Conservation (phyloP, 53 echinoderm and acorn worm genomes). For the Patiria pectinifera region DNA sequence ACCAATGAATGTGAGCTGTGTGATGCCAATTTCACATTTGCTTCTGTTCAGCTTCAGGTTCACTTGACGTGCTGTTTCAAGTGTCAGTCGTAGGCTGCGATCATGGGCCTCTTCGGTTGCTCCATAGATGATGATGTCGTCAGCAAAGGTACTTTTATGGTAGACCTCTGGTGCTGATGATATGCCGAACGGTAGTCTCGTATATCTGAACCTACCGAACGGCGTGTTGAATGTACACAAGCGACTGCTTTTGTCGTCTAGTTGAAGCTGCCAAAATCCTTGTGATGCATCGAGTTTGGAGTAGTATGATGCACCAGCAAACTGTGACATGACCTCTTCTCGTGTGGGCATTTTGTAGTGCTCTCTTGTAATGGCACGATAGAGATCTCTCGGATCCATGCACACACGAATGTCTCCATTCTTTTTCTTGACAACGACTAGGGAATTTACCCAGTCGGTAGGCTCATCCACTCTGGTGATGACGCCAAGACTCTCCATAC, state of each 20-base stretch:
- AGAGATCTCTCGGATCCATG: slow-evolving; percentile 57
- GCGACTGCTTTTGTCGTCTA: slow-evolving; percentile 39
- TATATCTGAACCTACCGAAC: slow-evolving; percentile 51
- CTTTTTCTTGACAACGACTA: slow-evolving; percentile 25
- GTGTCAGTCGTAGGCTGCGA: slow-evolving; percentile 58
- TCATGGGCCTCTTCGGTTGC: slow-evolving; percentile 73
- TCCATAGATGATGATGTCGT: slow-evolving; percentile 77
- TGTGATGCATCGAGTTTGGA: slow-evolving; percentile 46
- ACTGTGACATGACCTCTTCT: slow-evolving; percentile 47
- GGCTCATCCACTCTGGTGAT: slow-evolving; percentile 39
- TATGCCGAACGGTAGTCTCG: slow-evolving; percentile 63
- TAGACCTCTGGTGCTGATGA: slow-evolving; percentile 64
- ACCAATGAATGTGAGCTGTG: slow-evolving; percentile 49
- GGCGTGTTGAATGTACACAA: slow-evolving; percentile 69
- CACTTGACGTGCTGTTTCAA: slow-evolving; percentile 40
- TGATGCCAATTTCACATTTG: slow-evolving; percentile 61
- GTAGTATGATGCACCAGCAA: slow-evolving; percentile 25
- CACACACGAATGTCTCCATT: slow-evolving; percentile 50
- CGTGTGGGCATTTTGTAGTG: slow-evolving; percentile 57
- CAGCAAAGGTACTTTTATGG: slow-evolving; percentile 40
- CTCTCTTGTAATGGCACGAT: slow-evolving; percentile 54
- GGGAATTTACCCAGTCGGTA: slow-evolving; percentile 53
- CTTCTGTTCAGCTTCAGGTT: slow-evolving; percentile 74
- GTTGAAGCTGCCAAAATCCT: slow-evolving; percentile 66
- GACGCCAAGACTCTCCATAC: slow-evolving; percentile 27